Conservation (phyloP, 2,797 vertebrate species). For the Dendrocincla fuliginosa region DNA sequence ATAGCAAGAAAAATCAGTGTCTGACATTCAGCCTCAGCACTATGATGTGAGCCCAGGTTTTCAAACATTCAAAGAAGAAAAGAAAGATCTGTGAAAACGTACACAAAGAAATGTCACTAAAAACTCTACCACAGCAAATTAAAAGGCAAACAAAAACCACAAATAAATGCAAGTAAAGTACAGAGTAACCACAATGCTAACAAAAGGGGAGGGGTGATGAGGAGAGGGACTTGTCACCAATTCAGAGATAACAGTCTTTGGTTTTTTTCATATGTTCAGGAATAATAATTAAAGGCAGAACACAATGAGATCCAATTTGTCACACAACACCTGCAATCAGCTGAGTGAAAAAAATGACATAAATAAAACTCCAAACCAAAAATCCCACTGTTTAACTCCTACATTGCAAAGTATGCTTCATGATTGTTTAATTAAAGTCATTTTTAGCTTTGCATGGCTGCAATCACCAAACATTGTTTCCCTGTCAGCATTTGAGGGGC, state of each 20-base stretch:
- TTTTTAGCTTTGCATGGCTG: constrained; percentile 63
- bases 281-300: constrained; percentile 37
- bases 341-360: neutral
- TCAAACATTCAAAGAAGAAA: neutral
- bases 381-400: constrained; percentile 10
- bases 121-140: neutral
- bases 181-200: neutral
- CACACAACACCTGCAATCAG: constrained; percentile 65
- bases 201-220: neutral
- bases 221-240: neutral
- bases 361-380: constrained; percentile 9
- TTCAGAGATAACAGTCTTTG: neutral
- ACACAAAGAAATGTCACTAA: neutral
- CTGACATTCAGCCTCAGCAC: neutral
- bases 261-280: neutral
- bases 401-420: constrained; percentile 10
- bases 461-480: constrained; percentile 73
- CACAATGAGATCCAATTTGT: constrained; percentile 32
- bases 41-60: neutral
- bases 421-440: constrained; percentile 67
- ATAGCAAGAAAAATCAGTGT: neutral
- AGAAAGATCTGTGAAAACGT: neutral
- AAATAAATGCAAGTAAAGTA: neutral
- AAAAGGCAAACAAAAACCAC: neutral
- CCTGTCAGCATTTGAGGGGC: constrained; percentile 64